Conservation (phyloP, 2,113 vertebrate species). For the Onychorhynchus coronatus region DNA sequence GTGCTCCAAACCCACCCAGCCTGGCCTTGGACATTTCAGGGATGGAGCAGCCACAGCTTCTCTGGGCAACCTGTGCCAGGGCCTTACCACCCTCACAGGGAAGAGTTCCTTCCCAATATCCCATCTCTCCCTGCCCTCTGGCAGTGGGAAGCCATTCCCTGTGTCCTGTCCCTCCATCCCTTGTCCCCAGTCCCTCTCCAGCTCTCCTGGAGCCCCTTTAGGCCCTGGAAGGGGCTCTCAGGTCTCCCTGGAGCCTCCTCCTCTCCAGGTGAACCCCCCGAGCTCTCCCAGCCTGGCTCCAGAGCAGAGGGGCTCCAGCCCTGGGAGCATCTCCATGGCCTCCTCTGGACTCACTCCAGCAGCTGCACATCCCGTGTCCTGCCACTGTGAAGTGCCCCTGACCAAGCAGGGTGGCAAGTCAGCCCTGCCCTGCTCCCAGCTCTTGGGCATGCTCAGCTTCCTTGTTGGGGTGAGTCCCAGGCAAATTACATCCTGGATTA, state of each 20-base stretch:
- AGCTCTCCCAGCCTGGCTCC: not conserved
- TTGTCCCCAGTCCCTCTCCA: not conserved
- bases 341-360: not conserved
- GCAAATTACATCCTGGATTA: not conserved
- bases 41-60: not conserved
- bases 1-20: not conserved
- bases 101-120: not conserved
- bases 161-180: not conserved
- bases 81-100: not conserved
- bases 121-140: not conserved
- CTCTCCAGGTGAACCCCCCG: too few species aligned
- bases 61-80: not conserved
- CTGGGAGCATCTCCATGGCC: not conserved
- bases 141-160: not conserved
- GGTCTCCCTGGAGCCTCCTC: not conserved
- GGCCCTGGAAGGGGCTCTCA: not conserved
- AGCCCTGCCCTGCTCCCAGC: not conserved
- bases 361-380: not conserved
- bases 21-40: not conserved
- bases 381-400: not conserved
- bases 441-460: not conserved
- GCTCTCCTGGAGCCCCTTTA: not conserved
- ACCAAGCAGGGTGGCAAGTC: fast-evolving
- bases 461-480: not conserved
- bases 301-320: not conserved